Base-by-base conservation (phyloP, 2,797 vertebrate genomes). In the Ispidina picta region DNA sequence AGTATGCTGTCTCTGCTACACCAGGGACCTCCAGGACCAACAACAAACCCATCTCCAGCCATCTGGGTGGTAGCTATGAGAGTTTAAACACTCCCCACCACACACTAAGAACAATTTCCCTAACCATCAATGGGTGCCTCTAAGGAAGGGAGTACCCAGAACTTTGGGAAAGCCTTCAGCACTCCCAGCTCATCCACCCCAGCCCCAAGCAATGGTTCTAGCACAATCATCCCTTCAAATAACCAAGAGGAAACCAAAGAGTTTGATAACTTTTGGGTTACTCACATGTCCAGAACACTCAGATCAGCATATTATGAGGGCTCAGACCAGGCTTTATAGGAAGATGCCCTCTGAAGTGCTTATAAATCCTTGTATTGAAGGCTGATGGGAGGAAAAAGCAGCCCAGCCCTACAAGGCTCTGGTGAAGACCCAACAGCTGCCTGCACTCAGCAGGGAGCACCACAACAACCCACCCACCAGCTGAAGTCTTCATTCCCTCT, bases 321-420 rank as follows among this genome's bases (percentile, higher is more conserved):
- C 44, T 2, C 0, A 4, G 9, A 4, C 12, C 28, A 56, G 4
- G 2, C 8, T 5, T 10, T 4, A 2, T 0, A 2, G 3, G 16
- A 29, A n/a, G 2, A 0, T 8, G 20, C 52, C 6, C 60, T 63
- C 43, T 13, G 8, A 49, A 11, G 6, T 1, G 1, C 7, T 25
- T 2, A 2, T 4, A 33, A 29, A 2, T 11, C 19, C 10, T 29
- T 12, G 1, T 4, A 4, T 9, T 33, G 28, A 22, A 85, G 22
- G 6, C 6, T 17, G 9, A 23, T 8, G 2, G 5, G 2, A 35
- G 1, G 2, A 31, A 3, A 4, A 9, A 43, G 5, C 51, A 74
- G 6, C 28, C 22, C 15, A 60, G 8, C 23, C 21, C 9, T 28
- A 48, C 0, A 0, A 43, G 9, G 5, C 12, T 11, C 51, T 10